Evolutionary conservation across 2,797 vertebrate species (phyloP).

Genomic region (Phataginus tricuspis): DNA sequence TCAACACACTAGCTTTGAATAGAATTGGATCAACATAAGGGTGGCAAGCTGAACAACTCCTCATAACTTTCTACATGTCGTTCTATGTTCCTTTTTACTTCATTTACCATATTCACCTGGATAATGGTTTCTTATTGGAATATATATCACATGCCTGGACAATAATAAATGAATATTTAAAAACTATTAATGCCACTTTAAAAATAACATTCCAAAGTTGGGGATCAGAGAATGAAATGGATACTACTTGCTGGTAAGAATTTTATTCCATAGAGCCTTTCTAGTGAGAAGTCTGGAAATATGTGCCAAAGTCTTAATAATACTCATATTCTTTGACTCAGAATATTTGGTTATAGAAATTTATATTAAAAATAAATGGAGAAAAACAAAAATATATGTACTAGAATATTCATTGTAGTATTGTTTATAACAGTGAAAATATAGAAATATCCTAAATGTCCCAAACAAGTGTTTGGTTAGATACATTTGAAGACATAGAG

Average conservation of each 20-base stretch:
- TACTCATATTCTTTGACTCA: background rate
- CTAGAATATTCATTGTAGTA: background rate
- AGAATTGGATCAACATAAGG: background rate
- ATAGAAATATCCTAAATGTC: background rate
- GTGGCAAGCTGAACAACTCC: background rate
- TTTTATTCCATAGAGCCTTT: background rate
- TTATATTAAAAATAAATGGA: constrained; percentile 22
- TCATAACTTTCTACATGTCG: background rate
- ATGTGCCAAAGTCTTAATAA: background rate
- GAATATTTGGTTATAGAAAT: background rate
- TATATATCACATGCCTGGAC: background rate
- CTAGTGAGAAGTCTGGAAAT: background rate
- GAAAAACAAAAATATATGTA: background rate
- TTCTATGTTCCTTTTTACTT: background rate
- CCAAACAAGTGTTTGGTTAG: background rate
- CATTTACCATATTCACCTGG: background rate
- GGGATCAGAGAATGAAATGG: background rate
- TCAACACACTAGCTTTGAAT: background rate
- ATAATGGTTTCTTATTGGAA: background rate
- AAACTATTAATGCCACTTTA: background rate
- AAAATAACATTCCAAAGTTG: background rate
- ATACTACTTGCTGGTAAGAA: background rate
- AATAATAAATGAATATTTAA: background rate
- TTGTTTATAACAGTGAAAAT: background rate
- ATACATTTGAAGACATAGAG: background rate